Evolutionary conservation across 2,113 vertebrate species (phyloP), one percentile per base, ranked within the genome.

Genomic region (Petrocephalus microphthalmus): DNA sequence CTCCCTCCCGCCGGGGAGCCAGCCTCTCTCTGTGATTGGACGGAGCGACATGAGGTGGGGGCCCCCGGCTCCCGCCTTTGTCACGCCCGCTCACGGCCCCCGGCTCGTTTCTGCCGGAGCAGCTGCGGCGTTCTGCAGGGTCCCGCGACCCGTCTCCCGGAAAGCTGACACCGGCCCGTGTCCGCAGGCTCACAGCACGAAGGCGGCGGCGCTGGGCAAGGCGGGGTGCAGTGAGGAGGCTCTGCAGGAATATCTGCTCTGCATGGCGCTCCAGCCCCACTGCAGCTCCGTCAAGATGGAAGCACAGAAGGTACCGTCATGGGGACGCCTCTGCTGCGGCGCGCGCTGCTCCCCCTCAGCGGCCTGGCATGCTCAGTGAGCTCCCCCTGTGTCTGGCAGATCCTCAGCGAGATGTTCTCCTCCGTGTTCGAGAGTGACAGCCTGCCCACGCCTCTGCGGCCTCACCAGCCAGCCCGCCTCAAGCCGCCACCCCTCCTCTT

Each of bases 381-480:
- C 60, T 47, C 71, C 84, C 42, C 25, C n/a, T 88, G 20, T 71
- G 8, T 89, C 22, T 37, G 13, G 92, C 92, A 99, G 98, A 95
- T 98, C 88, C 95, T 98, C 64, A 96, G 96, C 82, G 97, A 98
- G 91, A 94, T 98, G 91, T 97, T 99, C 94, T 97, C 97, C 74
- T 96, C 96, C 22, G 96, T 97, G 90, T 97, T 97, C 92, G 97
- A 97, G 93, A 96, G 95, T 25, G 95, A 96, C 57, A 95, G 95
- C 90, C 90, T 96, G 90, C 93, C 94, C 54, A 93, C 95, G 13
- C 94, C 94, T 6, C 91, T 95, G 90, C 96, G 95, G 91, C 95
- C 94, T 3, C 95, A 95, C 87, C 94, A 95, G 57, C 87, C 94
- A n/a, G 94, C 93, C 22, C 94, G 94, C 91, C 92, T 96, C 89